phyloP scores from a whole-genome alignment of 2,113 vertebrate species.

The Limanda limanda region DNA sequence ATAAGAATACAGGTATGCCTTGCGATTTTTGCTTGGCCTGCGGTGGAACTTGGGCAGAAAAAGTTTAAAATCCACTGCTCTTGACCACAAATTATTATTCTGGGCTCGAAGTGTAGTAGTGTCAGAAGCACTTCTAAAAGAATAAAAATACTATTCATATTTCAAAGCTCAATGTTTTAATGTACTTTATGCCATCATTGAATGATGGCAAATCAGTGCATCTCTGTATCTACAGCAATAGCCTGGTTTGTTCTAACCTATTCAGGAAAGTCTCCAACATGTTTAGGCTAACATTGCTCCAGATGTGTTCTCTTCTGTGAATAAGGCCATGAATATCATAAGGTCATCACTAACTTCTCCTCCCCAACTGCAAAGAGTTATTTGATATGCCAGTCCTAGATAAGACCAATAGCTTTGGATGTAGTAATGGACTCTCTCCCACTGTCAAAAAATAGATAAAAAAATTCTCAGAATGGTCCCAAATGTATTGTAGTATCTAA shows the following conservation, averaged over 20 bases:
- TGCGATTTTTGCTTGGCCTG: no score
- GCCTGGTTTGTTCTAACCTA: constrained; percentile 24
- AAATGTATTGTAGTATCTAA: neutral
- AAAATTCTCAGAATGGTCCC: neutral
- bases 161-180: constrained; percentile 18
- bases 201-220: neutral
- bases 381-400: neutral
- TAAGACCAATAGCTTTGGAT: constrained; percentile 3
- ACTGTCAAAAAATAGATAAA: neutral
- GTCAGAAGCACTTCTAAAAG: constrained; percentile 35
- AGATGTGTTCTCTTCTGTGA: neutral
- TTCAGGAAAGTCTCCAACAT: neutral
- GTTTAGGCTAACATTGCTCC: neutral
- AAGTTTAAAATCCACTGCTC: neutral
- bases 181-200: constrained; percentile 26
- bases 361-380: constrained; percentile 1
- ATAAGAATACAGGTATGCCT: no score
- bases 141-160: constrained; percentile 13
- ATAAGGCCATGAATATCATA: constrained; percentile 24
- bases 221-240: constrained; percentile 22
- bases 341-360: constrained; percentile 34
- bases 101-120: constrained; percentile 22
- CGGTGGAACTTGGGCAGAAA: no score
- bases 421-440: constrained; percentile 5
- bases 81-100: constrained; percentile 34